Evolutionary conservation across 1,140 invertebrate genomes (phyloP).

Genomic region (Dinoponera quadriceps): DNA sequence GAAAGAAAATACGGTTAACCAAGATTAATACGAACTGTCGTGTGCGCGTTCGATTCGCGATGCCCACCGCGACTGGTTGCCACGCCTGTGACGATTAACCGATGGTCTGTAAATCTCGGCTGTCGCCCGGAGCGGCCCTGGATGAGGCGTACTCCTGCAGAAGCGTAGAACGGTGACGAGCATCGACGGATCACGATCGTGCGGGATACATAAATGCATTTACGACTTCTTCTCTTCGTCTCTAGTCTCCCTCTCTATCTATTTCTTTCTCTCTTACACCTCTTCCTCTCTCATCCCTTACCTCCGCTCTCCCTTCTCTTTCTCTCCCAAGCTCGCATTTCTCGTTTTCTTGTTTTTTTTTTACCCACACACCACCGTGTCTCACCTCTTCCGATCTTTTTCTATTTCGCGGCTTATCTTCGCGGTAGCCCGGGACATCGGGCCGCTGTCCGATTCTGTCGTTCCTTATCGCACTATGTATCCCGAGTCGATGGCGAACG

Average conservation of each 20-base stretch:
- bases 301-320: slow-evolving; percentile 35
- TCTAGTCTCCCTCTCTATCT: slow-evolving; percentile 11
- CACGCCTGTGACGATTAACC: background rate
- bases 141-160: background rate
- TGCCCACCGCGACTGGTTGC: background rate
- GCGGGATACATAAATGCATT: slow-evolving; percentile 82
- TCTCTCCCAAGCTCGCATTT: too few species aligned
- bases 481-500: slow-evolving; percentile 69
- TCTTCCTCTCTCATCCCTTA: slow-evolving; percentile 7
- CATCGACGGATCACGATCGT: slow-evolving; percentile 64
- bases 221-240: slow-evolving; percentile 58
- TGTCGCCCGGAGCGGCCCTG: slow-evolving; percentile 11
- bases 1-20: background rate
- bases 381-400: slow-evolving; percentile 25
- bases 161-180: slow-evolving; percentile 33
- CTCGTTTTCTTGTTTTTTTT: slow-evolving; percentile 19
- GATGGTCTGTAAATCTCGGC: background rate
- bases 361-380: background rate
- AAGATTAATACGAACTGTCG: slow-evolving; percentile 1
- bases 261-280: background rate
- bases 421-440: slow-evolving; percentile 51
- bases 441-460: slow-evolving; percentile 58
- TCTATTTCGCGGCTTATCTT: slow-evolving; percentile 58
- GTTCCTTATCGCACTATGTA: slow-evolving; percentile 70
- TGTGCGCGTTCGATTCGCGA: background rate